Base-by-base conservation (phyloP, 92 coral and sea anemone species). In the Scolanthus callimorphus region DNA sequence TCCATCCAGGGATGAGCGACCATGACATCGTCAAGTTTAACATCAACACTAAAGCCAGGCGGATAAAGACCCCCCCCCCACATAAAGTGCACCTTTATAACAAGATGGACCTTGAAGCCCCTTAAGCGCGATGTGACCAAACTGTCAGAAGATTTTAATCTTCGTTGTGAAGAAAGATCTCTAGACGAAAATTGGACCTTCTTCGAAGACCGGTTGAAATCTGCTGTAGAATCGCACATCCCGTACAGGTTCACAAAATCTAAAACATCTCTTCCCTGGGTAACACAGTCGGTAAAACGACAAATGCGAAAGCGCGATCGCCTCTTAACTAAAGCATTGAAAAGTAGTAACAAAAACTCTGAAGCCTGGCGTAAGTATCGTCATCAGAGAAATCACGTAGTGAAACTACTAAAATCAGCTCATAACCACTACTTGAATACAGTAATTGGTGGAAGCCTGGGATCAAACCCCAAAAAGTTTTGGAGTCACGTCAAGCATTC, bases 291-390 rank as follows among this genome's bases (percentile, higher is more conserved):
- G 4, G 23, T 46, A 11, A 77, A 69, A 41, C 71, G 77, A 8
- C 80, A 71, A 47, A 83, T 83, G 85, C 21, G 85, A 34, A 83
- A 76, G 59, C 56, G 73, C 25, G 85, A 84, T 57, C 69, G 73
- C 25, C 51, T 78, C 23, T 76, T 62, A 25, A 64, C 44, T 55
- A 66, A 57, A 79, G 91, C 91, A 48, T 63, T 55, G 39, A 57
- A 65, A 51, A 27, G 61, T 20, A 58, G 39, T 27, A 74, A 67
- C 12, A 67, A 57, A 49, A 46, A 54, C 15, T 24, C 51, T 25
- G 20, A 60, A 39, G 57, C 70, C 30, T 80, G 71, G 80, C 30
- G 30, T 39, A 71, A 41, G 11, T 62, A 71, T 63, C 74, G 59
- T 49, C 59, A 27, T 47, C 70, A 80, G 64, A 61, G 82, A 63